Base-by-base conservation (phyloP, 2,797 vertebrate genomes). In the Nyctalus aviator region DNA sequence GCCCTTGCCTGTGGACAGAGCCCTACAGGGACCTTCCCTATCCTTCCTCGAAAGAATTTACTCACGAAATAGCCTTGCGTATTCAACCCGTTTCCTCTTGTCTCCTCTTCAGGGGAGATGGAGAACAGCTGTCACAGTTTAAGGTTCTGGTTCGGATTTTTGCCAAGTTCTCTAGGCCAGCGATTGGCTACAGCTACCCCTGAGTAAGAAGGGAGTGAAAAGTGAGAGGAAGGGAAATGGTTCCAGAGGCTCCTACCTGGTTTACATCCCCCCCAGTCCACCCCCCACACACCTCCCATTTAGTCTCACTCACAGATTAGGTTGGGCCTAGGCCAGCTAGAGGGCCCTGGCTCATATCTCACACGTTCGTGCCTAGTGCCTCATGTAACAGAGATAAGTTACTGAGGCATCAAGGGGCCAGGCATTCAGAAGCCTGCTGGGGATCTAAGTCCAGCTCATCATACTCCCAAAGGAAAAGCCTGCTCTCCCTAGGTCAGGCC, bases 351-450 rank as follows among this genome's bases (percentile, higher is more conserved):
- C 87, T 96, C 95, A 94, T 75, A 75, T 76, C 89, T 88, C 35
- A 2, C 20, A 1, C 5, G 25, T 59, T 59, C 5, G 2, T 59
- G 57, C 57, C 57, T 75, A 92, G 93, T 83, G 14, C 57, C 88
- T 96, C 95, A 95, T 94, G 76, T 94, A 96, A 96, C 76, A 93
- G 12, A 94, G 86, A 77, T 87, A 94, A 84, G 64, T 92, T 94
- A 87, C 84, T 27, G 85, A 94, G 91, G 73, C 87, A 82, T 93
- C 95, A 95, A 95, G 78, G 27, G 78, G 90, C 85, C 66, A 93
- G 48, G 84, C 84, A 87, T 88, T 95, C 46, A 57, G 84, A 92
- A 95, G 44, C 64, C 87, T 83, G 50, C 81, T 90, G 75, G 69
- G 90, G 95, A 85, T 86, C 95, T 88, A 64, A 83, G 10, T 69